phyloP scores from a whole-genome alignment of 2,888 invertebrate genomes.

The Hipparchia sbordonii region DNA sequence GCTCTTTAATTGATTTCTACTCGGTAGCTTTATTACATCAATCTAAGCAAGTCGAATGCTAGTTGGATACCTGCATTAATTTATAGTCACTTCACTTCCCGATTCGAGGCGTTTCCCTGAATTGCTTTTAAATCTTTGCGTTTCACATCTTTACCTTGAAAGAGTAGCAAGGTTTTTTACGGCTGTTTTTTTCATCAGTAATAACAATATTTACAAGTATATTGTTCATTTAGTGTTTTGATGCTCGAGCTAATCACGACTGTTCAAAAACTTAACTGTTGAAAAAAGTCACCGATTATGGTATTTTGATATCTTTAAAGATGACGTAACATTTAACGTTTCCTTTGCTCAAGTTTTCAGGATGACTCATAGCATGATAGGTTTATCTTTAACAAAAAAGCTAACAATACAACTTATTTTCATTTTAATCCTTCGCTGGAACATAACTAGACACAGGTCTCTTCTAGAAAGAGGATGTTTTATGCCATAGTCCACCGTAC shows the following conservation, averaged over 20 bases:
- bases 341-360: constrained; percentile 56
- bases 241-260: constrained; percentile 72
- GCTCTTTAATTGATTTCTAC: not conserved
- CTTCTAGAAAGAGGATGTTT: no score
- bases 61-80: constrained; percentile 55
- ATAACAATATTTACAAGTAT: constrained; percentile 71
- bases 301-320: constrained; percentile 57
- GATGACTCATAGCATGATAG: constrained; percentile 31
- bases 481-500: no score
- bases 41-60: constrained; percentile 53
- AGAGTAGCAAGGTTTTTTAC: constrained; percentile 64
- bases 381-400: constrained; percentile 24
- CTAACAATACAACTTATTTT: no score
- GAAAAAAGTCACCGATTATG: constrained; percentile 54
- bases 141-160: constrained; percentile 76
- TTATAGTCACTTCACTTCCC: constrained; percentile 72
- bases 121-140: constrained; percentile 68
- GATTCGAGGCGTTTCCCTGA: constrained; percentile 71
- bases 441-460: no score
- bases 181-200: constrained; percentile 60
- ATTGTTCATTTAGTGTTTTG: constrained; percentile 74
- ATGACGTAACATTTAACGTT: constrained; percentile 63
- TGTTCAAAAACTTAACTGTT: constrained; percentile 50
- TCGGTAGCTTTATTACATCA: constrained; percentile 32
- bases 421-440: no score